Evolutionary conservation across 1,140 invertebrate genomes (phyloP).

Genomic region (Steinernema feltiae): DNA sequence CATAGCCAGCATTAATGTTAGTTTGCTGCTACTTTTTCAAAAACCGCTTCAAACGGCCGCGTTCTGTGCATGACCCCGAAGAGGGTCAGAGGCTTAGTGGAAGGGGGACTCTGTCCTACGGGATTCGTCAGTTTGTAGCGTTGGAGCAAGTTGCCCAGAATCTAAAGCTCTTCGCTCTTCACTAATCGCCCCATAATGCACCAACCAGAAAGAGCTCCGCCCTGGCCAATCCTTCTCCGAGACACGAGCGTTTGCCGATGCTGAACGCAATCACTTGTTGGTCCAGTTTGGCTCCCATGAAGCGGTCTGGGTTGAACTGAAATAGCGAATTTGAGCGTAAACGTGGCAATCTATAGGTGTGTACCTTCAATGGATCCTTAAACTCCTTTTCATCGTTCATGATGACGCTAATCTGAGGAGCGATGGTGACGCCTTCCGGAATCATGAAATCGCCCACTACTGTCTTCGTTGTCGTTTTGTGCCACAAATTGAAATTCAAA

Average conservation of each 20-base stretch:
- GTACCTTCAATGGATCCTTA: conserved; percentile 1
- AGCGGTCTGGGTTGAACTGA: conserved; percentile 20
- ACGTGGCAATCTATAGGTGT: not conserved
- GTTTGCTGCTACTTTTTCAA: too few relatives aligned
- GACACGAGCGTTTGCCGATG: conserved; percentile 29
- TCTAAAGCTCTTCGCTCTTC: too few relatives aligned
- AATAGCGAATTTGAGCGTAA: not conserved
- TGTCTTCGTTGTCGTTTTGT: conserved; percentile 40
- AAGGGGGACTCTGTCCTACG: too few relatives aligned
- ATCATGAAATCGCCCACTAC: conserved; percentile 29
- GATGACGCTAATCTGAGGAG: conserved; percentile 20
- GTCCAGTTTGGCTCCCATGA: conserved; percentile 8
- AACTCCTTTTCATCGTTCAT: conserved; percentile 25
- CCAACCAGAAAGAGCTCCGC: conserved; percentile 27
- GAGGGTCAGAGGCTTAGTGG: too few relatives aligned
- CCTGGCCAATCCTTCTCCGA: conserved; percentile 26
- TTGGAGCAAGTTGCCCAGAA: too few relatives aligned
- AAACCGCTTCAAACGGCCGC: too few relatives aligned
- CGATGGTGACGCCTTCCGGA: conserved; percentile 26
- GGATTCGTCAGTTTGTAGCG: too few relatives aligned
- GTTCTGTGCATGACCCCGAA: too few relatives aligned
- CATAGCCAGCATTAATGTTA: too few relatives aligned
- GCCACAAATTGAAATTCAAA: conserved; percentile 50
- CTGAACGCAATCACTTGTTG: conserved; percentile 32
- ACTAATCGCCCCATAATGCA: too few relatives aligned